Base-by-base conservation (phyloP, 2,888 invertebrate species). In the Tinea pellionella region DNA sequence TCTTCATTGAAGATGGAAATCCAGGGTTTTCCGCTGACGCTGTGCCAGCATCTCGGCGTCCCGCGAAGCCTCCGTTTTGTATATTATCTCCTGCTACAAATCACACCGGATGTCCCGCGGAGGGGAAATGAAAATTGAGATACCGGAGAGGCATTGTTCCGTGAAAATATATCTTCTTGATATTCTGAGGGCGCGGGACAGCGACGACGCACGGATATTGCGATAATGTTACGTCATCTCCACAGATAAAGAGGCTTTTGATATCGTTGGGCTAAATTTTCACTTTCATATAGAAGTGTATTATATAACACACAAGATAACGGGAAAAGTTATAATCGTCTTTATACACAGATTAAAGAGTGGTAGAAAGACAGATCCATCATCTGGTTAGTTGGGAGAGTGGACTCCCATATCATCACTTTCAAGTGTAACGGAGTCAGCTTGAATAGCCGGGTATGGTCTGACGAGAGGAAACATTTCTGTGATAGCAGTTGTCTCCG, bases 91-190 rank as follows among this genome's bases (percentile, higher is more conserved):
- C 71, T 72, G 82, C 83, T 81, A 85, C 85, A 85, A 84, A 85
- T 85, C 84, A 85, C 81, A 83, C 76, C 80, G 82, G 84, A 81
- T 82, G 80, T 80, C 78, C 77, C 78, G 72, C 76, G 72, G 75
- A 80, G 80, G 83, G 80, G 82, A 83, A 83, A 85, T 82, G 82
- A 84, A 83, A 84, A 85, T 84, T 85, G 84, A 85, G 85, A 84
- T 84, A 85, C 84, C 82, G 77, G 76, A 71, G 77, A 78, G 78
- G 78, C 83, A 85, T 85, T 85, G 84, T 85, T 84, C 84, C 80
- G 81, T 82, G 80, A 79, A 83, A 83, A 83, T 84, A 83, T 83
- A 84, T 83, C 80, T 84, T 78, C 79, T 80, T 81, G 81, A 81
- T 84, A 81, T 84, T 84, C 77, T 75, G 74, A 71, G 75, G 73